Evolutionary conservation across 2,113 vertebrate genomes (phyloP).

Genomic region (Campylorhamphus procurvoides): DNA sequence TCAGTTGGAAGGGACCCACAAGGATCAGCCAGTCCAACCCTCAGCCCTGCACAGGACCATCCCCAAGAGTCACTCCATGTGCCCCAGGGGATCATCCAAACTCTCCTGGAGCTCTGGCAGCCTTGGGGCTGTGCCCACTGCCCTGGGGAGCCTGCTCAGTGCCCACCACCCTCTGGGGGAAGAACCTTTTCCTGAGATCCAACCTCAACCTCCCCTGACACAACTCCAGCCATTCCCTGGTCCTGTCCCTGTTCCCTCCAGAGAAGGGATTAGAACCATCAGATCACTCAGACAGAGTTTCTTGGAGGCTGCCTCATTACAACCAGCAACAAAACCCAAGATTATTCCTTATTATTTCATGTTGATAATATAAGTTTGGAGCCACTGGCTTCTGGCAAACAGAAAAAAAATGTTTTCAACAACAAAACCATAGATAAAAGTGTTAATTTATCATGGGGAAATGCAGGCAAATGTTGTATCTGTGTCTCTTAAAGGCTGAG

Average conservation of each 20-base stretch:
- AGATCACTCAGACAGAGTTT: accelerated
- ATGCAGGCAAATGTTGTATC: background rate
- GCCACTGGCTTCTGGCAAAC: background rate
- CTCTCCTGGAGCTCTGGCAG: background rate
- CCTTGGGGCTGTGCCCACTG: background rate
- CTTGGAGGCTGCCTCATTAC: background rate
- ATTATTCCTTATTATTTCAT: background rate
- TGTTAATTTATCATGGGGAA: background rate
- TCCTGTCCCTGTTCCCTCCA: background rate
- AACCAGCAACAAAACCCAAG: background rate
- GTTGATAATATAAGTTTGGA: background rate
- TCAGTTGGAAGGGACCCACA: background rate
- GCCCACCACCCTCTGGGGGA: background rate
- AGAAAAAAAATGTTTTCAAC: background rate
- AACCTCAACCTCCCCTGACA: background rate
- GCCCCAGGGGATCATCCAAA: background rate
- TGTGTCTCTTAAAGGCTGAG: background rate
- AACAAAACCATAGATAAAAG: background rate
- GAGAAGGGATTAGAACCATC: background rate
- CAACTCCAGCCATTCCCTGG: background rate
- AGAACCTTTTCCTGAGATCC: background rate
- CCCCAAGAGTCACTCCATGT: background rate
- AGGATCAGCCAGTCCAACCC: background rate
- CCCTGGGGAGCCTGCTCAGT: background rate
- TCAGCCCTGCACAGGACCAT: background rate